Conservation (phyloP, 2,888 invertebrate genomes). For the Sminthurides aquaticus region DNA sequence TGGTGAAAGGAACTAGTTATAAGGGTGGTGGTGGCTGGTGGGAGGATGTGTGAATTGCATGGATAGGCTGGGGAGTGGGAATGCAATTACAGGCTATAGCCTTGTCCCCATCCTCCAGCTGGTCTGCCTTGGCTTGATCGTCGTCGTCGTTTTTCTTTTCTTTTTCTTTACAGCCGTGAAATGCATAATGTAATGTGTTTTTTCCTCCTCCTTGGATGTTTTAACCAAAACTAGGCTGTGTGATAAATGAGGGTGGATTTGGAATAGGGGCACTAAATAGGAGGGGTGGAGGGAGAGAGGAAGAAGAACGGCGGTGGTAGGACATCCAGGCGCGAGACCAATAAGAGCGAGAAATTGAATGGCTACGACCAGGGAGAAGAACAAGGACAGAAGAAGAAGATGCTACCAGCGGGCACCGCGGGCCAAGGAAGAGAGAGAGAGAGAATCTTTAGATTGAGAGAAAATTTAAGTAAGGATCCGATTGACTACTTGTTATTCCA, state of each 20-base stretch:
- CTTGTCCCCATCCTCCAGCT: too few relatives aligned
- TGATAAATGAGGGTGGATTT: background rate
- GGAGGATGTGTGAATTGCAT: too few relatives aligned
- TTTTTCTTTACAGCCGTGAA: background rate
- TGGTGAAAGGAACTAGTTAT: background rate
- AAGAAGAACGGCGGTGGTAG: background rate
- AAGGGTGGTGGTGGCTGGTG: too few relatives aligned
- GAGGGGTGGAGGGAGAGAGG: background rate
- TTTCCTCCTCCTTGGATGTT: background rate
- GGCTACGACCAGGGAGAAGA: background rate
- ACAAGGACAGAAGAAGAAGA: background rate
- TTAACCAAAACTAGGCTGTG: background rate
- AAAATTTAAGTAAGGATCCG: conserved; percentile 9
- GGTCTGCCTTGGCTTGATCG: too few relatives aligned
- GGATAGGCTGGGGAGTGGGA: too few relatives aligned
- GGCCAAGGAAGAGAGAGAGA: background rate
- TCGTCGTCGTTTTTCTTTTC: too few relatives aligned
- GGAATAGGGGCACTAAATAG: background rate
- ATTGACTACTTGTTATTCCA: conserved; percentile 8
- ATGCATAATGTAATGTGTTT: background rate
- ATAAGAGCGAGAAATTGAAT: background rate
- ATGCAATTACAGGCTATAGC: background rate
- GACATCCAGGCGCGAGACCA: background rate
- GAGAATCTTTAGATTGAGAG: conserved; percentile 6
- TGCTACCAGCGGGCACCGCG: background rate